Conservation (phyloP, 2,797 vertebrate species). For the Nyctibius grandis region DNA sequence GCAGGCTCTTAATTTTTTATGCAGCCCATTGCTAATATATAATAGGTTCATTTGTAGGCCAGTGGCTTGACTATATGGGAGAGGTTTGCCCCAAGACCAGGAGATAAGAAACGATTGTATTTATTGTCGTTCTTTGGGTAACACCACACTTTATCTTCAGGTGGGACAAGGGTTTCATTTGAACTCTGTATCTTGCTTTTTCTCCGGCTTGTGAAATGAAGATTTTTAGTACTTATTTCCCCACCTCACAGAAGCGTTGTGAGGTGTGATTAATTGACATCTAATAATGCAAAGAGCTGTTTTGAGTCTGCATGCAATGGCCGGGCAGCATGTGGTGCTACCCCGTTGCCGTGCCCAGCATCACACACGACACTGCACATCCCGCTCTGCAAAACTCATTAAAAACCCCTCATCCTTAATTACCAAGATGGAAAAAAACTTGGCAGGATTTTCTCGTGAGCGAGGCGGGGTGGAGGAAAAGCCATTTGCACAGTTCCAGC, state of each 20-base stretch:
- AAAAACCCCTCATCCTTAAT: not conserved
- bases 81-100: not conserved
- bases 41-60: not conserved
- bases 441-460: not conserved
- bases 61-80: not conserved
- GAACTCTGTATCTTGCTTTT: not conserved
- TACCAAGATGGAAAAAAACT: not conserved
- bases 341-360: not conserved
- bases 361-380: not conserved
- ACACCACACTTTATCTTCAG: not conserved
- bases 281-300: not conserved
- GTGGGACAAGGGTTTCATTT: not conserved
- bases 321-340: not conserved
- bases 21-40: not conserved
- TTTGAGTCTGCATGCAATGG: not conserved
- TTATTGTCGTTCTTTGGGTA: not conserved
- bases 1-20: not conserved
- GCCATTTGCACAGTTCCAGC: constrained; percentile 1
- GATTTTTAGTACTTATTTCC: not conserved
- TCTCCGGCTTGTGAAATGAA: not conserved
- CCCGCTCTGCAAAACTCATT: not conserved
- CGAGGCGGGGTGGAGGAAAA: not conserved
- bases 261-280: not conserved
- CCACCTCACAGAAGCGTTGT: not conserved
- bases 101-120: not conserved